Base-by-base conservation (phyloP, 1,140 invertebrate species). In the Polypedilum vanderplanki region DNA sequence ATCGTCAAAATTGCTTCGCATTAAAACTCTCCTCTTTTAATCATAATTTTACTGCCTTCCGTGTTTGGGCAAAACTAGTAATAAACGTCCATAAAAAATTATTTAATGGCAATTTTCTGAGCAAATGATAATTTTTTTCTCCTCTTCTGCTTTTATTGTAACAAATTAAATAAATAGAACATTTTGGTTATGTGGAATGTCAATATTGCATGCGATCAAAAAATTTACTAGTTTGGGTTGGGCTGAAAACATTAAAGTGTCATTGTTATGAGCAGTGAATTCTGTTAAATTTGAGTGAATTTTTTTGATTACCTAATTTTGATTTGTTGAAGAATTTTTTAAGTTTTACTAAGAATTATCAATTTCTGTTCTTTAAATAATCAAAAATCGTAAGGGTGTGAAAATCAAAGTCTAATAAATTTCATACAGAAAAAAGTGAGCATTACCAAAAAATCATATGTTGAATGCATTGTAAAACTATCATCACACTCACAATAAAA, bases 1-100 rank as follows among this genome's bases (percentile, higher is more conserved):
- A 70, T 70, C 17, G 65, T 70, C 20, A 20, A 70, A 70, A 70
- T 70, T 70, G 65, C 65, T 70, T 70, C 46, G 10, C 46, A 57
- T 57, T 57, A n/a, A 33, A 4, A 57, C 46, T 57, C 46, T n/a
- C 24, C 24, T 33, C 24, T 33, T 33, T 33, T 33, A 33, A 33
- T 33, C 24, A 33, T 33, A 33, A 33, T 33, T 33, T 33, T 33
- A 33, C 24, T 33, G 24, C 24, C 1, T 33, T 33, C n/a, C n/a
- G 46, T 57, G 46, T 57, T 12, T 12, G 12, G 46, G 46, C n/a
- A 57, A 57, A 57, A 57, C 12, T 57, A 57, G 46, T 57, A 12
- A 57, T 57, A 57, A 57, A 57, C n/a, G 46, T 57, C 46, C 46
- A 57, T 57, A 57, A 57, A 57, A 57, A 57, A 57, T 57, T 57